Evolutionary conservation across 2,113 vertebrate genomes (phyloP).

Genomic region (Planiliza haematocheilus): DNA sequence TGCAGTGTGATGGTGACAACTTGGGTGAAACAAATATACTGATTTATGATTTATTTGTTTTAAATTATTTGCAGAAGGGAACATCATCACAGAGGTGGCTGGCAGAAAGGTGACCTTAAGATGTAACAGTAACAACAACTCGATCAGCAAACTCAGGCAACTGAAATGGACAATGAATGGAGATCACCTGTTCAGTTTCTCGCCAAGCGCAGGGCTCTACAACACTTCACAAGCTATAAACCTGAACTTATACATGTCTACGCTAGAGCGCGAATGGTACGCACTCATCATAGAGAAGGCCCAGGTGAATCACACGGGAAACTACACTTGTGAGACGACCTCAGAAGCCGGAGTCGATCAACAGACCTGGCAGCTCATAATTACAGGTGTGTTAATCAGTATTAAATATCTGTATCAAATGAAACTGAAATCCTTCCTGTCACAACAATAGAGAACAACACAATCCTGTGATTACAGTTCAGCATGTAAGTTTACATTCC

Average conservation of each 20-base stretch:
- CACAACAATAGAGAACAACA: neutral
- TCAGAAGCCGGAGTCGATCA: rapidly evolving
- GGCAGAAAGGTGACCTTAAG: constrained; percentile 32
- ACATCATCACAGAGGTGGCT: neutral
- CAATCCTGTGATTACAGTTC: too few species aligned
- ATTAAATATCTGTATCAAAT: neutral
- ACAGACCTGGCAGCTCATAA: constrained; percentile 32
- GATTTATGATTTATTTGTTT: too few species aligned
- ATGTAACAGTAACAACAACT: constrained; percentile 19
- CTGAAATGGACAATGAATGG: constrained; percentile 43
- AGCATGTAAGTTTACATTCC: too few species aligned
- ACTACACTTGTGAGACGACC: constrained; percentile 52
- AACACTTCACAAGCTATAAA: rapidly evolving
- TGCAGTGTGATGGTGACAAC: neutral
- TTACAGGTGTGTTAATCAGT: constrained; percentile 54
- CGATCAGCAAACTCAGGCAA: rapidly evolving
- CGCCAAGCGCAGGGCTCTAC: rapidly evolving
- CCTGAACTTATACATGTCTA: neutral
- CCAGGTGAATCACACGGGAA: constrained; percentile 47
- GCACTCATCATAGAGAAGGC: constrained; percentile 37
- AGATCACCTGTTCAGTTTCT: rapidly evolving
- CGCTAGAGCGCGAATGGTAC: neutral
- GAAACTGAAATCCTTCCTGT: neutral
- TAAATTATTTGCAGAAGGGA: constrained; percentile 28
- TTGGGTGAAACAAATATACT: neutral